Percentiles rank a stretch among this genome's conserved stretches.
These are phyloP conservation scores for Loris lydekkerianus DNA, from an alignment of 2,797 vertebrate genomes.

Conservation along the genomic window DNA sequence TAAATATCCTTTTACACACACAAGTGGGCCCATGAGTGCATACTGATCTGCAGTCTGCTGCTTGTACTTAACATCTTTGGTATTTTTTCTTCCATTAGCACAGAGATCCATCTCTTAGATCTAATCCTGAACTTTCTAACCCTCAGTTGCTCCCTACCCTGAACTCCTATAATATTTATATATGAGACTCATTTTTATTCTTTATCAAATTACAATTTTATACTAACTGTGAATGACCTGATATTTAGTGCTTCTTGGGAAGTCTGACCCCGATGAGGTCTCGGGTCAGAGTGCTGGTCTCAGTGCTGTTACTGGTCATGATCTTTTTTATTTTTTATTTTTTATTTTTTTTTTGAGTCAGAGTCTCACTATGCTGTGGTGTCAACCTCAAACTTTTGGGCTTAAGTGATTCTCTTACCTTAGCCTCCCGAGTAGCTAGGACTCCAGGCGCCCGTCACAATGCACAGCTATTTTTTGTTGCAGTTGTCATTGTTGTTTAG, in stretches of 20 bases:
- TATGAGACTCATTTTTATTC: background rate
- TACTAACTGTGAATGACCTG: background rate
- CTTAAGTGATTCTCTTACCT: too few species aligned
- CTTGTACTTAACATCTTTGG: background rate
- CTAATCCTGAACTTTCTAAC: background rate
- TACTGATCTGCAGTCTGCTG: background rate
- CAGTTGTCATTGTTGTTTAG: too few species aligned
- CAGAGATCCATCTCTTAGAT: background rate
- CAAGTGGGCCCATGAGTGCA: background rate
- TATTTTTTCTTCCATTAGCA: background rate
- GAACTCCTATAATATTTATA: background rate
- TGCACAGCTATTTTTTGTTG: too few species aligned
- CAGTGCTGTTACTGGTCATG: background rate
- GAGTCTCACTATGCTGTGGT: background rate
- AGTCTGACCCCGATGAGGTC: background rate
- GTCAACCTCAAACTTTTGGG: too few species aligned
- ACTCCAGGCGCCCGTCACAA: too few species aligned
- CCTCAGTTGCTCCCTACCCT: background rate
- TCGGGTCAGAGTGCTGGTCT: background rate
- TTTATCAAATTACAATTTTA: background rate
- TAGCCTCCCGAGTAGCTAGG: too few species aligned
- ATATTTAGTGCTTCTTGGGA: background rate
- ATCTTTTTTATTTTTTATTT: background rate
- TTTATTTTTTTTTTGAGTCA: conserved; percentile 29
- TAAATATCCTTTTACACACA: background rate